Evolutionary conservation across 2,113 vertebrate genomes (phyloP).

Genomic region (Crotalus helleri): DNA sequence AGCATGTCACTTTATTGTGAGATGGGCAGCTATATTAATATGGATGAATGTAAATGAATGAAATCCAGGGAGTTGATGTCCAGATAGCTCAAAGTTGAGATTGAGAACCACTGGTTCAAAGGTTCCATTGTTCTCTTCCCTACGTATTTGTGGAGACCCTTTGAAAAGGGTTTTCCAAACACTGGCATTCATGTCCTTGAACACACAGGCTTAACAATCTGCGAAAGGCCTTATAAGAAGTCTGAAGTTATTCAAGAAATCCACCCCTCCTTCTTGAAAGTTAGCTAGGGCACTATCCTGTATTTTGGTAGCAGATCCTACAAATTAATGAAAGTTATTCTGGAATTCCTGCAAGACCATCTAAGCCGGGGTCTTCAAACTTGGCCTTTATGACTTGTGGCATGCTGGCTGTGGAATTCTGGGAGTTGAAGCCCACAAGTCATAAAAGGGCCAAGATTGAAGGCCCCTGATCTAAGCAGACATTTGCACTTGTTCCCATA

Average conservation of each 20-base stretch:
- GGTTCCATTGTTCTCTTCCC: neutral
- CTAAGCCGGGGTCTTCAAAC: neutral
- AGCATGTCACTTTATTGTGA: neutral
- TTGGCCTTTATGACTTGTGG: neutral
- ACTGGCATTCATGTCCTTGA: neutral
- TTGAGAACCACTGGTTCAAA: neutral
- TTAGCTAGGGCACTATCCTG: neutral
- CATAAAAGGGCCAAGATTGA: neutral
- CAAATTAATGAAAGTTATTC: neutral
- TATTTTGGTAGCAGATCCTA: neutral
- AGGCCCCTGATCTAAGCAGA: too few species aligned
- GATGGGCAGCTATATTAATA: neutral
- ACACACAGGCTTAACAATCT: neutral
- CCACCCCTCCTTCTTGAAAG: neutral
- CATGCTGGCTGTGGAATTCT: neutral
- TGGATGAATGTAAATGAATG: neutral
- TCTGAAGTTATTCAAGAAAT: neutral
- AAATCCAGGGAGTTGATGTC: neutral
- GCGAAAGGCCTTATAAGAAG: neutral
- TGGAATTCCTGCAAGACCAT: neutral
- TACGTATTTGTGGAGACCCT: neutral
- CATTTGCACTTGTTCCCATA: too few species aligned
- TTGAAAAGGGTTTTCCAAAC: neutral
- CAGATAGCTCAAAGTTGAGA: neutral
- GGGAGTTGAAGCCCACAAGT: neutral